Conservation (phyloP, 2,113 vertebrate species). For the Microtus richardsoni region DNA sequence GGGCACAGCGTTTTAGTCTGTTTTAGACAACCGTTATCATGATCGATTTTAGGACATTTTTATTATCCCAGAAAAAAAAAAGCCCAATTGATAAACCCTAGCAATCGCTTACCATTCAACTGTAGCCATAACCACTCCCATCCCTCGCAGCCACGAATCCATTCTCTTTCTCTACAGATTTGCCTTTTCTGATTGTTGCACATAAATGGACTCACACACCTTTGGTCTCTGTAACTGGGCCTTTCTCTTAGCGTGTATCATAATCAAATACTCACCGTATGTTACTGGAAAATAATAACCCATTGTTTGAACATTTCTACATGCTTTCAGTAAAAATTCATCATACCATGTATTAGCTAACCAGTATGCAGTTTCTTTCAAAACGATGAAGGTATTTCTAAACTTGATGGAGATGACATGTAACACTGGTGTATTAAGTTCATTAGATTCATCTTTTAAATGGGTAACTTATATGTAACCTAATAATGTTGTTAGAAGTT, state of each 20-base stretch:
- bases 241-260: background rate
- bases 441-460: conserved; percentile 2
- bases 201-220: background rate
- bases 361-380: background rate
- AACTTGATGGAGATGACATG: background rate
- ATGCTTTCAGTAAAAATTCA: background rate
- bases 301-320: background rate
- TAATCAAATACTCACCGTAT: background rate
- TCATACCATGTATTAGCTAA: background rate
- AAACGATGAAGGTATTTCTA: background rate
- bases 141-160: background rate
- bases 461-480: background rate
- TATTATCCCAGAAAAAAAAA: background rate
- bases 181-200: background rate
- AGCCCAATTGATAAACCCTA: background rate
- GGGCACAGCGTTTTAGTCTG: conserved; percentile 17
- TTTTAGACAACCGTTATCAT: background rate
- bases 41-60: conserved; percentile 9
- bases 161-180: background rate
- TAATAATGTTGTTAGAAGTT: background rate
- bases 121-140: background rate
- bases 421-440: background rate
- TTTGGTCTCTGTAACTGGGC: background rate
- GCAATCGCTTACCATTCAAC: background rate
- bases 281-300: background rate